Evolutionary conservation across 2,113 vertebrate genomes (phyloP).

Genomic region (Dascyllus trimaculatus): DNA sequence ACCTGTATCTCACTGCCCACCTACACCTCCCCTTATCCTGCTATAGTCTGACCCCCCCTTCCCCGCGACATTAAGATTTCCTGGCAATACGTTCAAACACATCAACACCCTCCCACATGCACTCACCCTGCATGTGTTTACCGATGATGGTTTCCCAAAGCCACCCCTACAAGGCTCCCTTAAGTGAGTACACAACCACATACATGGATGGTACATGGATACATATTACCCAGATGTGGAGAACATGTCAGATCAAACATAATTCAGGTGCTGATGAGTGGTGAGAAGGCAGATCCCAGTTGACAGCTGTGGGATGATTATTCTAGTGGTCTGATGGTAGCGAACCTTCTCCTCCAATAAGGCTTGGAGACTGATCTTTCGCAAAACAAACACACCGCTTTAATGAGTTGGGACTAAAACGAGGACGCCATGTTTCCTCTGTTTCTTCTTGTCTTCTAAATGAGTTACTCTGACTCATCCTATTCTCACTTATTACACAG

Average conservation of each 20-base stretch:
- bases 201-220: neutral
- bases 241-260: constrained; percentile 25
- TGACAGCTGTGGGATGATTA: constrained; percentile 66
- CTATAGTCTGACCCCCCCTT: constrained; percentile 55
- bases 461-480: constrained; percentile 17
- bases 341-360: constrained; percentile 60
- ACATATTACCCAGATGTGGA: constrained; percentile 8
- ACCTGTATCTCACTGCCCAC: constrained; percentile 56
- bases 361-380: constrained; percentile 58
- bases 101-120: constrained; percentile 20
- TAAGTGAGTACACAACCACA: no score
- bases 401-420: constrained; percentile 57
- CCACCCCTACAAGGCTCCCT: constrained; percentile 1
- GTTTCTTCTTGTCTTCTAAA: constrained; percentile 13
- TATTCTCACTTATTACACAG: constrained; percentile 12
- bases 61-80: constrained; percentile 51
- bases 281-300: constrained; percentile 41
- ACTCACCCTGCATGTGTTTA: constrained; percentile 35
- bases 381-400: constrained; percentile 56
- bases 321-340: constrained; percentile 43
- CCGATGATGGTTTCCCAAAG: constrained; percentile 11
- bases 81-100: constrained; percentile 43
- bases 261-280: constrained; percentile 30
- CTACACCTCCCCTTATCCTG: constrained; percentile 50
- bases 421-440: constrained; percentile 6